Evolutionary conservation across 1,140 invertebrate species (phyloP).

Genomic region (Carcinoscorpius rotundicauda): DNA sequence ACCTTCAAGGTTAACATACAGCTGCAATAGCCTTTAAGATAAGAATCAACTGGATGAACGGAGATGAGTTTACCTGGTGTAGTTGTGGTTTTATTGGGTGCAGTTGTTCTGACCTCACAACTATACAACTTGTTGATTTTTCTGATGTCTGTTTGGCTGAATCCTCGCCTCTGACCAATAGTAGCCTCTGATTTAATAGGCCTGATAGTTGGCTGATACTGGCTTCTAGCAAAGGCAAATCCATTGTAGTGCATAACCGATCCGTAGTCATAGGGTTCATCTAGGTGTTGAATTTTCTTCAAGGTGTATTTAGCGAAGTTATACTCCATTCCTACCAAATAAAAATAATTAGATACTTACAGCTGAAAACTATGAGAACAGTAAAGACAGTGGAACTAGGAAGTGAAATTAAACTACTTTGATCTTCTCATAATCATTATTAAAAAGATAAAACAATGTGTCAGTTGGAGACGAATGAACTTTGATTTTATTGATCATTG

Average conservation of each 20-base stretch:
- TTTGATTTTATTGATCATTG: too few species aligned
- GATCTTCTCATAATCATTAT: too few species aligned
- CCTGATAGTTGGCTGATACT: conserved; percentile 7
- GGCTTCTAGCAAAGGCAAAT: conserved; percentile 21
- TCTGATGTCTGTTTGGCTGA: conserved; percentile 36
- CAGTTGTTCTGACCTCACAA: conserved; percentile 19
- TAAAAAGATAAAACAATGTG: too few species aligned
- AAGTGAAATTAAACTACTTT: too few species aligned
- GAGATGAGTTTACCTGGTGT: too few species aligned
- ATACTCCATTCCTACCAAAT: conserved; percentile 19
- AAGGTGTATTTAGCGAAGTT: conserved; percentile 24
- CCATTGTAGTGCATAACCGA: conserved; percentile 23
- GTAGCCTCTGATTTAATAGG: conserved; percentile 10
- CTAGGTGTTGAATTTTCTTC: conserved; percentile 17
- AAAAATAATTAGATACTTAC: background rate
- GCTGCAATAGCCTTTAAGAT: too few species aligned
- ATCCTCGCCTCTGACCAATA: conserved; percentile 36
- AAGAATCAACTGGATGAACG: too few species aligned
- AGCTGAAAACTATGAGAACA: background rate
- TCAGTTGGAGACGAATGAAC: too few species aligned
- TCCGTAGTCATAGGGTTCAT: conserved; percentile 22
- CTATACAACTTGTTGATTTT: conserved; percentile 41
- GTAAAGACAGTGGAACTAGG: background rate
- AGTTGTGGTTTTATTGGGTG: background rate
- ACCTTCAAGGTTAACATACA: too few species aligned